Evolutionary conservation across 2,888 invertebrate species (phyloP).

Genomic region (Sphecodes monilicornis): DNA sequence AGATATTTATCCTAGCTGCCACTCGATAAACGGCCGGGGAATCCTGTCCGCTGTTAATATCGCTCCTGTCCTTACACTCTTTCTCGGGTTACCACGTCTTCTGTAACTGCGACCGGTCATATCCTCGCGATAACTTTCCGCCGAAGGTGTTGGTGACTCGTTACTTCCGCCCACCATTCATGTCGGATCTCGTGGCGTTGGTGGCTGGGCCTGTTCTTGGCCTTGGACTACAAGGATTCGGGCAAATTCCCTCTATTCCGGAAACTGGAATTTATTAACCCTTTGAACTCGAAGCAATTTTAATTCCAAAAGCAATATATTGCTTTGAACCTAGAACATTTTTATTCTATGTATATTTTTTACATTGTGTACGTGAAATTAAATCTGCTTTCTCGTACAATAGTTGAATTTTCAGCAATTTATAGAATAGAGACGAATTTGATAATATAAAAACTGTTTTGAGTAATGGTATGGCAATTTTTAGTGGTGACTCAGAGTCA

Average conservation of each 20-base stretch:
- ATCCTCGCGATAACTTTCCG: conserved; percentile 17
- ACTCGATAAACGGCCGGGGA: conserved; percentile 47
- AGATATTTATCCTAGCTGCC: conserved; percentile 55
- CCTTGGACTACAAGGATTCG: background rate
- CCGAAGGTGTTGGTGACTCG: background rate
- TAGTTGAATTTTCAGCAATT: too few species aligned
- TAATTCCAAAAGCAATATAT: too few species aligned
- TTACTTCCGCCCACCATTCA: background rate
- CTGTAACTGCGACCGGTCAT: background rate
- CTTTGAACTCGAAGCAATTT: too few species aligned
- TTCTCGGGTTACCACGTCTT: conserved; percentile 26
- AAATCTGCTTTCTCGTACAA: too few species aligned
- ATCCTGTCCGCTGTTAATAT: conserved; percentile 36
- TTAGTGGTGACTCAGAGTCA: too few species aligned
- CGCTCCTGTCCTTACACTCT: conserved; percentile 26
- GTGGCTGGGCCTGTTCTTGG: background rate
- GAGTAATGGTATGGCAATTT: too few species aligned
- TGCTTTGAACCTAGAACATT: too few species aligned
- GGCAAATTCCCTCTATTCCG: background rate
- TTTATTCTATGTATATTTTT: too few species aligned
- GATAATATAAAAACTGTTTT: too few species aligned
- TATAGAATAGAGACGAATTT: too few species aligned
- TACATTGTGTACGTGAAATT: too few species aligned
- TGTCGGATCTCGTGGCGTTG: background rate
- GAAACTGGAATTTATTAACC: background rate